These are phyloP conservation scores for Andrena haemorrhoa DNA, from an alignment of 2,888 invertebrate genomes.

Conservation along the genomic window DNA sequence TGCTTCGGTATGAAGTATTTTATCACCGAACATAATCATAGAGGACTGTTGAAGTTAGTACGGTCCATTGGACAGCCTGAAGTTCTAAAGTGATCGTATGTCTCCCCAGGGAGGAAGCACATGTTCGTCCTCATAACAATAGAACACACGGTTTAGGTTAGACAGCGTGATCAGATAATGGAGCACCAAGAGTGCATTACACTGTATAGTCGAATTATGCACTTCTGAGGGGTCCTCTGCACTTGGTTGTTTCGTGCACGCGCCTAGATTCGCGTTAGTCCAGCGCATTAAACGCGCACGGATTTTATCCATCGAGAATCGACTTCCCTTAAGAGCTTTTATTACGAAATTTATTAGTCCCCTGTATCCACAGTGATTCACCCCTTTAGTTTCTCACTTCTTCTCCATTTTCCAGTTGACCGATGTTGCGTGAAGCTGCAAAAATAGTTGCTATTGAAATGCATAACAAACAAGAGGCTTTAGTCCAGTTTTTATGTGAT, in stretches of 20 bases:
- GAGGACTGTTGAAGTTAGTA: slow-evolving; percentile 9
- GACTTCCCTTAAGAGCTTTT: not conserved
- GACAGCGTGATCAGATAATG: slow-evolving; percentile 56
- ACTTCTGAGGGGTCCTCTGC: slow-evolving; percentile 39
- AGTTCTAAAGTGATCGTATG: slow-evolving; percentile 46
- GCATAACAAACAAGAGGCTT: no score
- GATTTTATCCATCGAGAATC: not conserved
- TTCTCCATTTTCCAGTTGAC: no score
- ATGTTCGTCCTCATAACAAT: slow-evolving; percentile 54
- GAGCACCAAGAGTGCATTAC: slow-evolving; percentile 64
- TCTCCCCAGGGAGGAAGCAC: slow-evolving; percentile 37
- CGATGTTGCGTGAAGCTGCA: no score
- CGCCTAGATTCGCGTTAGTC: slow-evolving; percentile 12
- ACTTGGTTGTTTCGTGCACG: slow-evolving; percentile 9
- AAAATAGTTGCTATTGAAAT: no score
- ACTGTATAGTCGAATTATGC: slow-evolving; percentile 57
- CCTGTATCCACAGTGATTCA: no score
- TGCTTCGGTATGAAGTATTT: not conserved
- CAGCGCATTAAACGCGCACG: not conserved
- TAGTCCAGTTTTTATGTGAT: no score
- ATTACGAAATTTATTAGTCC: not conserved
- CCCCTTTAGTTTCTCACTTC: no score
- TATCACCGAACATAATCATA: slow-evolving; percentile 6
- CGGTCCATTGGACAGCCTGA: slow-evolving; percentile 27
- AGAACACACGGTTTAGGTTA: slow-evolving; percentile 42